Conservation (phyloP, 2,888 invertebrate genomes). For the Euplagia quadripunctaria region DNA sequence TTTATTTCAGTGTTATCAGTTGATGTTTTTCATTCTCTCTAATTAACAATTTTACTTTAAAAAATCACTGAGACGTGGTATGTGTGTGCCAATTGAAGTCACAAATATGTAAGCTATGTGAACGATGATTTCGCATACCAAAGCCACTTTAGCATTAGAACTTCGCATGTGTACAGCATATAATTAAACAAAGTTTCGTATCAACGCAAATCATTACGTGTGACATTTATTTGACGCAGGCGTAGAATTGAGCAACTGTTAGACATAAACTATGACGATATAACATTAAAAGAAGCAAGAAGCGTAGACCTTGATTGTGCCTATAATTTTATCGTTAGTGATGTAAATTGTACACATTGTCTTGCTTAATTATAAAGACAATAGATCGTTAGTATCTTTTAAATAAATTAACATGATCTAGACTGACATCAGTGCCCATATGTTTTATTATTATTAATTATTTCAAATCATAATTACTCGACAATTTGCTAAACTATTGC, state of each 20-base stretch:
- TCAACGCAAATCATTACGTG: conserved; percentile 55
- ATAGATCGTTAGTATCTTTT: conserved; percentile 15
- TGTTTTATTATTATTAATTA: not conserved
- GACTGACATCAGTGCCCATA: not conserved
- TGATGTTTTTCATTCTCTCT: not conserved
- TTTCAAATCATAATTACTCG: not conserved
- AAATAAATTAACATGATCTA: not conserved
- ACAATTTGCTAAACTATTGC: conserved; percentile 3
- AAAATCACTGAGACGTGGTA: not conserved
- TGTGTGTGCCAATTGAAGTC: not conserved
- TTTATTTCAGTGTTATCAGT: not conserved
- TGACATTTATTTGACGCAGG: conserved; percentile 58
- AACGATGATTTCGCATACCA: not conserved
- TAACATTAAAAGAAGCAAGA: conserved; percentile 56
- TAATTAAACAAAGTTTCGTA: conserved; percentile 48
- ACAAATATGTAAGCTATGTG: conserved; percentile 17
- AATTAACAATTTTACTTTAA: not conserved
- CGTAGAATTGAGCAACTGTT: conserved; percentile 50
- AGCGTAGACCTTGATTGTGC: conserved; percentile 55
- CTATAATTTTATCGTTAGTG: conserved; percentile 60
- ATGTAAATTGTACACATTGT: conserved; percentile 60
- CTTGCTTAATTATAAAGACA: conserved; percentile 20
- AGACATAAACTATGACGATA: conserved; percentile 55
- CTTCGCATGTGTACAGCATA: not conserved
- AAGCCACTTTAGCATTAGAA: not conserved